Conservation (phyloP, 64 coral and sea anemone species). For the Actinia tenebrosa region DNA sequence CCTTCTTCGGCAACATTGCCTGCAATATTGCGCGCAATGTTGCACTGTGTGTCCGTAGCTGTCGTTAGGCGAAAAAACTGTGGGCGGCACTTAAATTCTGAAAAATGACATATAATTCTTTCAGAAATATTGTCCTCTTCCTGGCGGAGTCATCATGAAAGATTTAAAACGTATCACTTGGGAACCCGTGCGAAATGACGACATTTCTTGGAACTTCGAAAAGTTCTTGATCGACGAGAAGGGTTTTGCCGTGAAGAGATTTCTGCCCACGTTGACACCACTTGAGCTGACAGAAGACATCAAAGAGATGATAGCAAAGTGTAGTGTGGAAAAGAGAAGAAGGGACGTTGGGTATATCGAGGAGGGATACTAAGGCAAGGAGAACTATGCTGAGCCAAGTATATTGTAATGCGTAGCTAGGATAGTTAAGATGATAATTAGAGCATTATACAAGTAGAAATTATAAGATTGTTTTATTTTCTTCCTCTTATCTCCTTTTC, state of each 20-base stretch:
- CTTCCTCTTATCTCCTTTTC: no score
- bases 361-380: no score
- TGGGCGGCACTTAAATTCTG: background rate
- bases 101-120: background rate
- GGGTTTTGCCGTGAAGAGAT: conserved; percentile 28
- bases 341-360: no score
- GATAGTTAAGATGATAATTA: no score
- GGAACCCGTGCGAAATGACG: conserved; percentile 49
- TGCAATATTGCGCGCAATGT: no score
- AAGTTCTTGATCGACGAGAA: conserved; percentile 51
- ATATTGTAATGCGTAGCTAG: no score
- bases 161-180: background rate
- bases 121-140: background rate
- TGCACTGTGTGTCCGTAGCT: no score
- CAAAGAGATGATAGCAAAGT: conserved; percentile 13
- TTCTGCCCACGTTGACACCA: conserved; percentile 6
- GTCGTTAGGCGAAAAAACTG: no score
- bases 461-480: no score
- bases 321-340: background rate
- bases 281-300: conserved; percentile 19
- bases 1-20: no score
- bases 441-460: no score
- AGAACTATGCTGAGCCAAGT: no score
- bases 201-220: conserved; percentile 56
- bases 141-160: conserved; percentile 1